Evolutionary conservation across 2,888 invertebrate species (phyloP), one percentile per base, ranked within the genome.

Genomic region (Candidula unifasciata): DNA sequence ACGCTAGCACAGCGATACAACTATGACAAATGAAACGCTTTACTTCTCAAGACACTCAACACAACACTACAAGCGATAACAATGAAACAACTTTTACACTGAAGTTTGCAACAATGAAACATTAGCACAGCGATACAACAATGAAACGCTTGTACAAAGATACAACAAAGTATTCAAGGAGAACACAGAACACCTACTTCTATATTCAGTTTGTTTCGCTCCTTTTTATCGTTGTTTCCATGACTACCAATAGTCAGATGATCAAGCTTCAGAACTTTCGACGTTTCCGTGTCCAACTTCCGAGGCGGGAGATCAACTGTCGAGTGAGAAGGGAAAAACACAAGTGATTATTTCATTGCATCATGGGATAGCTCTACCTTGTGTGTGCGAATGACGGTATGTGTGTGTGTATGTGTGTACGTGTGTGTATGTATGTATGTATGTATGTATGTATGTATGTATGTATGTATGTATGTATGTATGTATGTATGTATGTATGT

Each of bases 231-330:
- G 27, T 87, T 88, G 44, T 81, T 80, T 10, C 84, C 82, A 35
- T 82, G 76, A 24, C 69, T 74, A 33, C 79, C 76, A 6, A 82
- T 84, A 0, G 71, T 82, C 64, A 73, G 73, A 60, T 90, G 89
- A 74, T 91, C 91, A 74, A 91, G 87, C 69, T 87, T 87, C 78
- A 91, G 87, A 74, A 91, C 89, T 80, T 90, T 90, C 33, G 88
- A 85, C 13, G 89, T 88, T 37, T 90, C 90, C 60, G 89, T 90
- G 37, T 91, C 90, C 37, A 86, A 85, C 82, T 90, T 90, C 80
- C 87, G 88, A 8, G 91, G 91, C 10, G 91, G 91, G 44, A 91
- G 86, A 66, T 91, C 91, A 84, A 91, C 91, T 91, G 89, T 54
- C 88, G 89, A 76, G 60, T 77, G 85, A 80, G 68, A 79, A 27